These are phyloP conservation scores for Sussaba pulchella DNA, from an alignment of 2,888 invertebrate species.

Conservation along the genomic window DNA sequence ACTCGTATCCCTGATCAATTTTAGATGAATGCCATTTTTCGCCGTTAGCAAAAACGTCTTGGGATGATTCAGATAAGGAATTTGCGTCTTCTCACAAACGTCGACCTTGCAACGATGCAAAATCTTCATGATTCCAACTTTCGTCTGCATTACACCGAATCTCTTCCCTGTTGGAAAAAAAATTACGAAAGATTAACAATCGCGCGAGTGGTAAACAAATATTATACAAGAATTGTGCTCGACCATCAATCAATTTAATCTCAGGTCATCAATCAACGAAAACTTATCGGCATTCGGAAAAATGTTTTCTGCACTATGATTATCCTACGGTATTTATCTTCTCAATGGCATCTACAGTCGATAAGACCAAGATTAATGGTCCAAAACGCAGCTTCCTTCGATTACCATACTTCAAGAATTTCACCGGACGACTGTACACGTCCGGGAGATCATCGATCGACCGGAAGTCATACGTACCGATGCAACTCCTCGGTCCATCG, in stretches of 20 bases:
- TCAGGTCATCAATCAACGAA: too few species aligned
- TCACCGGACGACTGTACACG: background rate
- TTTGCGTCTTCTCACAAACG: constrained; percentile 78
- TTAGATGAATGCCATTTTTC: constrained; percentile 75
- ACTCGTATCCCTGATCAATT: constrained; percentile 70
- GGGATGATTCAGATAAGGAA: constrained; percentile 74
- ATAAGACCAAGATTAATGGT: too few species aligned
- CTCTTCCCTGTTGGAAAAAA: constrained; percentile 72
- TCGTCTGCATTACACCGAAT: constrained; percentile 80
- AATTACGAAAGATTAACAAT: background rate
- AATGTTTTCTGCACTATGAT: too few species aligned
- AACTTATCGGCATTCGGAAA: too few species aligned
- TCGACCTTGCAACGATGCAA: constrained; percentile 79
- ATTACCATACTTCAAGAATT: background rate
- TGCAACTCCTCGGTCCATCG: constrained; percentile 71
- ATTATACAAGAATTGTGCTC: too few species aligned
- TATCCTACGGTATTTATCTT: too few species aligned
- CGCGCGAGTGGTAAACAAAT: too few species aligned
- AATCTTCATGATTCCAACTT: constrained; percentile 80
- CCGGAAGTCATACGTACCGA: constrained; percentile 57
- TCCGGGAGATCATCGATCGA: background rate
- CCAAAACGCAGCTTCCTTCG: too few species aligned
- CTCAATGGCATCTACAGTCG: too few species aligned
- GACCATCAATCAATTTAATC: too few species aligned
- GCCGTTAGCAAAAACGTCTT: constrained; percentile 73